Conservation (phyloP, 92 coral and sea anemone species). For the Ricordea florida region DNA sequence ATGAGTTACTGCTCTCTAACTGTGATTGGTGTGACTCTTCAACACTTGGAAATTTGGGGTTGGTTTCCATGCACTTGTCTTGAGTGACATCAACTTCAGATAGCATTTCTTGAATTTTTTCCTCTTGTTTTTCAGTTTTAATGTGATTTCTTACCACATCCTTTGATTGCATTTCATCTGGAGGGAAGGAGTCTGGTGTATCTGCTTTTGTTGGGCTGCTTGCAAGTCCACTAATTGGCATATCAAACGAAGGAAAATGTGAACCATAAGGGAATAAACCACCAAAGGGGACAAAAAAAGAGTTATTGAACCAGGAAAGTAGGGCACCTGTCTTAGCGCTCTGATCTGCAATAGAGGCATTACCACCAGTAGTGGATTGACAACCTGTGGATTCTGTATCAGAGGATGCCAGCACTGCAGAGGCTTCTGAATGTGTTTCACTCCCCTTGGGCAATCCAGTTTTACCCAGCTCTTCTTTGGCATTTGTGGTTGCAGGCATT, state of each 20-base stretch:
- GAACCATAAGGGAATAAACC: slow-evolving; percentile 45
- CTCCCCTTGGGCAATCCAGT: neutral
- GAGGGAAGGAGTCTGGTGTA: neutral
- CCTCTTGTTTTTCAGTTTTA: neutral
- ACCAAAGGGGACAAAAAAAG: slow-evolving; percentile 32
- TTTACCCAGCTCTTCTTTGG: neutral
- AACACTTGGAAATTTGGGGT: neutral
- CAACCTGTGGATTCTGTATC: neutral
- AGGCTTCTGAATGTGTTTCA: no score
- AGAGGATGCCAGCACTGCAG: neutral
- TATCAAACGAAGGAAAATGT: slow-evolving; percentile 11
- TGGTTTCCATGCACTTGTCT: neutral
- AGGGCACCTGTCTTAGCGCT: neutral
- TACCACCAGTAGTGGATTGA: neutral
- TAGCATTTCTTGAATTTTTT: neutral
- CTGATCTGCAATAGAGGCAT: neutral
- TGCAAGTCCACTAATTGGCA: neutral
- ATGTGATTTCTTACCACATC: neutral
- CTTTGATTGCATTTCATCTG: neutral
- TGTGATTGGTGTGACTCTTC: neutral
- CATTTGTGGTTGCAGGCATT: neutral
- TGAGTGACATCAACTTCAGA: neutral
- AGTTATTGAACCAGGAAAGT: slow-evolving; percentile 1
- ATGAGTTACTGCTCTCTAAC: neutral
- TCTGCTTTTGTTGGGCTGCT: neutral